Conservation (phyloP, 2,888 invertebrate genomes). For the Drosophila aldrichi region DNA sequence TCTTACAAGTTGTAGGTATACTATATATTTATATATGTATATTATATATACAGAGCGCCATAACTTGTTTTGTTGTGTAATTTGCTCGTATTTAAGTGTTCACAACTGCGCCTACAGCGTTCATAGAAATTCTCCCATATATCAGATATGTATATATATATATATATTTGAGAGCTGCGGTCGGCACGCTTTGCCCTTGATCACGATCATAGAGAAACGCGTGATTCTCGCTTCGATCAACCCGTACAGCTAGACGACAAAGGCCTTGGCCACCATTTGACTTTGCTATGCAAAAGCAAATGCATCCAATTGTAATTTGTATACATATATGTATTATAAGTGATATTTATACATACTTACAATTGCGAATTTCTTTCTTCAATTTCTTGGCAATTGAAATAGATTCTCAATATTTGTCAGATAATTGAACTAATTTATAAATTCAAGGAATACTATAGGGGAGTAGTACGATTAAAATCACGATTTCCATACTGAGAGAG, state of each 20-base stretch:
- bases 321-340: conserved; percentile 5
- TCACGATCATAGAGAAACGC: conserved; percentile 46
- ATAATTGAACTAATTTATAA: conserved; percentile 30
- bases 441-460: not conserved
- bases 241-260: conserved; percentile 19
- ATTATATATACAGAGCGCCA: not conserved
- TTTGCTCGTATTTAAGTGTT: conserved; percentile 21
- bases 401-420: conserved; percentile 8
- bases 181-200: conserved; percentile 42
- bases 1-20: not conserved
- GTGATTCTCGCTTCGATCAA: conserved; percentile 40
- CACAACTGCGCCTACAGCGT: conserved; percentile 9
- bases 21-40: not conserved
- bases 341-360: not conserved
- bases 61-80: conserved; percentile 34
- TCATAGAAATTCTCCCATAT: conserved; percentile 15
- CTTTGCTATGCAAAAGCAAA: conserved; percentile 35
- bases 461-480: not conserved
- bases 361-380: conserved; percentile 17
- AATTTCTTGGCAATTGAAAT: conserved; percentile 25
- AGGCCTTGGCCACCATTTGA: conserved; percentile 54
- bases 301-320: conserved; percentile 4
- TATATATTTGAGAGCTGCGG: conserved; percentile 6
- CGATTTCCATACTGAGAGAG: not conserved
- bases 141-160: conserved; percentile 1